Evolutionary conservation across 2,888 invertebrate species (phyloP).

Genomic region (Charanyca ferruginea): DNA sequence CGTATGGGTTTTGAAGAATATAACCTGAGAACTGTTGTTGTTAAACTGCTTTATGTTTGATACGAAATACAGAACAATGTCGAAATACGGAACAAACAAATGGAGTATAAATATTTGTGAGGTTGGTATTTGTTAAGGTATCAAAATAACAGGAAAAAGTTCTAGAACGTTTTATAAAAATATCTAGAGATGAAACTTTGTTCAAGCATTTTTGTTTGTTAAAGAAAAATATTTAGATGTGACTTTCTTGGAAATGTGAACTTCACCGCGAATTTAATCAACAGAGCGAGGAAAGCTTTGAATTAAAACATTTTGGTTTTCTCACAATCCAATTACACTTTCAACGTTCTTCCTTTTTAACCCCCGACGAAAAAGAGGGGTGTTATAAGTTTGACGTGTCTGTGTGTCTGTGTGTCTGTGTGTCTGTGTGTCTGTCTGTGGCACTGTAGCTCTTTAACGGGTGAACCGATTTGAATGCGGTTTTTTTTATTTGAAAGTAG

Average conservation of each 20-base stretch:
- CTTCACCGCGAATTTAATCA: not conserved
- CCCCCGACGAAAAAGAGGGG: too few relatives aligned
- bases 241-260: not conserved
- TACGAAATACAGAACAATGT: too few relatives aligned
- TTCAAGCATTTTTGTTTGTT: slow-evolving; percentile 9
- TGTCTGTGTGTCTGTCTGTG: too few relatives aligned
- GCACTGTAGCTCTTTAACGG: too few relatives aligned
- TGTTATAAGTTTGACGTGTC: too few relatives aligned
- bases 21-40: too few relatives aligned
- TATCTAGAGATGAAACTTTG: not conserved
- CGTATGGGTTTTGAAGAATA: too few relatives aligned
- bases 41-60: too few relatives aligned
- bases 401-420: too few relatives aligned
- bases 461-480: too few relatives aligned
- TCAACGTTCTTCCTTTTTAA: not conserved
- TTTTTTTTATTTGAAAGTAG: too few relatives aligned
- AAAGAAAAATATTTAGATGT: not conserved
- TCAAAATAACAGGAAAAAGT: not conserved
- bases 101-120: not conserved
- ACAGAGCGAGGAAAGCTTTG: not conserved
- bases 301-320: slow-evolving; percentile 1
- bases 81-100: too few relatives aligned
- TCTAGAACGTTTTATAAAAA: not conserved
- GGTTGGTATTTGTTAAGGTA: not conserved
- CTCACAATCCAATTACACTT: slow-evolving; percentile 18